Percentiles rank a stretch among this genome's conserved stretches.
Conservation (phyloP, 1,140 invertebrate species). For the Trinorchestia longiramus region DNA sequence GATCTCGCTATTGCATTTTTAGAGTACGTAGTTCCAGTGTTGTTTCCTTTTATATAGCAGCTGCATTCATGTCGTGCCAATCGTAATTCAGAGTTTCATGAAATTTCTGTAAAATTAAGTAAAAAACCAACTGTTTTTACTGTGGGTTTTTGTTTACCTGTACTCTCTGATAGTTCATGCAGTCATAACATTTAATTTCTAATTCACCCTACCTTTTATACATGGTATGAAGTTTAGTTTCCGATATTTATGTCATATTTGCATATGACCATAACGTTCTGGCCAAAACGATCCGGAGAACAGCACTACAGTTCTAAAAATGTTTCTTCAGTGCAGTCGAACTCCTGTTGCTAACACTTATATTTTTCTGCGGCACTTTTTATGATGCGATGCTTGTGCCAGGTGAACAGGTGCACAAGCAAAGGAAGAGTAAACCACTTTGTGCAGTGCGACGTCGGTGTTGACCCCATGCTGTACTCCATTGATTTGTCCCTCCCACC, state of each 20-base stretch:
- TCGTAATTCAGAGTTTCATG: not conserved
- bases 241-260: not conserved
- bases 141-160: not conserved
- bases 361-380: not conserved
- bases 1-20: not conserved
- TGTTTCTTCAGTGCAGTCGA: not conserved
- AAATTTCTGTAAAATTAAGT: not conserved
- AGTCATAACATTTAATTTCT: not conserved
- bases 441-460: not conserved
- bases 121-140: not conserved
- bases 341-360: not conserved
- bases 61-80: not conserved
- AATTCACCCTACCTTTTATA: not conserved
- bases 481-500: constrained; percentile 7
- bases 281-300: not conserved
- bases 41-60: not conserved
- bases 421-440: not conserved
- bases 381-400: not conserved
- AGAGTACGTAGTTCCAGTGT: not conserved
- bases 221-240: not conserved
- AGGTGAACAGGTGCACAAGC: not conserved
- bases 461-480: not conserved
- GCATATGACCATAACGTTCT: not conserved
- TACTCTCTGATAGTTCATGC: no score
- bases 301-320: not conserved